Percentiles rank a stretch among this genome's conserved stretches.
phyloP scores from a whole-genome alignment of 2,113 vertebrate genomes.

The Calidris pygmaea region DNA sequence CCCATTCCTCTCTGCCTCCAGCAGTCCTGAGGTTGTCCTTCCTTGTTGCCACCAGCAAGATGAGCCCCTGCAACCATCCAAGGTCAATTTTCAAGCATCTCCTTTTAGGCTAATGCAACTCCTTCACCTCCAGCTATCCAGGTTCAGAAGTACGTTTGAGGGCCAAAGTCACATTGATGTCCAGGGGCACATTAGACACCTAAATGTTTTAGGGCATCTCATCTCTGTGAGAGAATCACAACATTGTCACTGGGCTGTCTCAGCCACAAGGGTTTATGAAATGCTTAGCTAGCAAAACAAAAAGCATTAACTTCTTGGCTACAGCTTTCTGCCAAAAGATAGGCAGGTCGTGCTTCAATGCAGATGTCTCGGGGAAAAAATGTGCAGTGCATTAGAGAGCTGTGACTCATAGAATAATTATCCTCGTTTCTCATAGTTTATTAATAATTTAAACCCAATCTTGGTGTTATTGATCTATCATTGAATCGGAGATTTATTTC shows the following conservation, averaged over 20 bases:
- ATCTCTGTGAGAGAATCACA: not conserved
- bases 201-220: not conserved
- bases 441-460: slow-evolving; percentile 69
- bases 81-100: not conserved
- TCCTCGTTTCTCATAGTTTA: slow-evolving; percentile 42
- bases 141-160: not conserved
- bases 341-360: not conserved
- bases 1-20: not conserved
- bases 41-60: not conserved
- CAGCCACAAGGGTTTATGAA: not conserved
- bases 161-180: not conserved
- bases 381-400: slow-evolving; percentile 38
- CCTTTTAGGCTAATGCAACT: not conserved
- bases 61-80: not conserved
- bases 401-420: slow-evolving; percentile 50
- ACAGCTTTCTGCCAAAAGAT: slow-evolving; percentile 44
- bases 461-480: slow-evolving; percentile 58
- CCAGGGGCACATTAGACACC: not conserved
- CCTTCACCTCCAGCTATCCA: not conserved
- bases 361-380: slow-evolving; percentile 56
- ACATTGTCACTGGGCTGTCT: not conserved
- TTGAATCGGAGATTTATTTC: slow-evolving; percentile 60
- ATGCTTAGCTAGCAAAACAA: slow-evolving; percentile 56
- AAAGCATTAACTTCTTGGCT: slow-evolving; percentile 34
- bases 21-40: not conserved